These are phyloP conservation scores for Leptothorax acervorum DNA, from an alignment of 2,888 invertebrate species.

Conservation along the genomic window DNA sequence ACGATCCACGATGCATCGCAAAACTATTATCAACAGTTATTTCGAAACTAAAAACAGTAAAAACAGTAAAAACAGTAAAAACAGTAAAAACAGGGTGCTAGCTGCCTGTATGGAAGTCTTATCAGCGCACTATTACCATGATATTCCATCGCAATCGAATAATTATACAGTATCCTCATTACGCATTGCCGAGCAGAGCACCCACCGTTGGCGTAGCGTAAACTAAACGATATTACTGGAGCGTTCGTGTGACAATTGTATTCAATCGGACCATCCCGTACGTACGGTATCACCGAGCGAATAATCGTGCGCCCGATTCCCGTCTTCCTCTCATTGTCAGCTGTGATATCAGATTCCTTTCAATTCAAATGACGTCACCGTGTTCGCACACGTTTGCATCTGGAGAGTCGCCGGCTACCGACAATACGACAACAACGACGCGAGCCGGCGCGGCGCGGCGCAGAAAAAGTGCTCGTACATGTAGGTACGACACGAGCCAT, in stretches of 20 bases:
- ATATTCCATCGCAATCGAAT: neutral
- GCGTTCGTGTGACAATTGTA: conserved; percentile 39
- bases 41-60: neutral
- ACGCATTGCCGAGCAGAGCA: neutral
- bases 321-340: conserved; percentile 2
- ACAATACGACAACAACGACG: neutral
- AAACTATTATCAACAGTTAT: neutral
- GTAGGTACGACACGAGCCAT: neutral
- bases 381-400: neutral
- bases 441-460: neutral
- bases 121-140: neutral
- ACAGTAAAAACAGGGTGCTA: conserved; percentile 6
- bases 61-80: conserved; percentile 14
- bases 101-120: neutral
- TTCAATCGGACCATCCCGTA: conserved; percentile 26
- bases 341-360: conserved; percentile 47
- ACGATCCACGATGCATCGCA: neutral
- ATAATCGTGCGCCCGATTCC: conserved; percentile 16
- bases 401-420: neutral
- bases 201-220: neutral
- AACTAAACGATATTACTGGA: conserved; percentile 35
- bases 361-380: conserved; percentile 47
- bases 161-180: conserved; percentile 15
- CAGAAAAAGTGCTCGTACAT: neutral
- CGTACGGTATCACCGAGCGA: conserved; percentile 9